Evolutionary conservation across 2,797 vertebrate species (phyloP), one percentile per base, ranked within the genome.

Genomic region (Atherinosoma microstoma): DNA sequence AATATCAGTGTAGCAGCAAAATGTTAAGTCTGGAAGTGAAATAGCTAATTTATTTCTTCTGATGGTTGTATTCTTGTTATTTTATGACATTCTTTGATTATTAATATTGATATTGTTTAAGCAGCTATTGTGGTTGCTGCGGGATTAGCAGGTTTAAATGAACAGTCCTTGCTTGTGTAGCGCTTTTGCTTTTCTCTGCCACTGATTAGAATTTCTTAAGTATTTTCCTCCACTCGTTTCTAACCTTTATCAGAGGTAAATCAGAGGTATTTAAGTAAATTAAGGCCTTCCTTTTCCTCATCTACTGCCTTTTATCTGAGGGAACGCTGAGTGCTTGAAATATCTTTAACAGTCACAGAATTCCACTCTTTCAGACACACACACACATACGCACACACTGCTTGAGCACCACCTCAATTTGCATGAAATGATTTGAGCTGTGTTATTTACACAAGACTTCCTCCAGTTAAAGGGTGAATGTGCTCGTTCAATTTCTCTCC

Each of bases 401-500:
- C 76, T 68, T 56, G 67, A 75, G 58, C 75, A 67, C 54, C 63
- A 65, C 82, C 83, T 83, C 75, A 82, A 85, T 91, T 87, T 84
- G 76, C 82, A 87, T 84, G 79, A 83, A 90, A 84, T 85, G 68
- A 91, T 90, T 90, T 84, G 77, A 89, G 82, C 78, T 47, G 36
- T 84, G 86, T 90, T 90, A 90, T 91, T 93, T 87, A 87, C 82
- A 88, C 84, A 82, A 75, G 61, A 82, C 85, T 79, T 82, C 77
- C 70, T 70, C 68, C 79, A 51, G 78, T 88, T 86, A 88, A 85
- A 86, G 67, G 73, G 57, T 70, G 72, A 87, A 82, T 77, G 74
- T 81, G 78, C 76, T 81, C 1, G 16, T 84, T 86, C 77, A 82
- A 66, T 85, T 79, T 80, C 70, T 82, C 72, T 84, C 76, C 77